Conservation (phyloP, 2,888 invertebrate species). For the Athrips mouffetella region DNA sequence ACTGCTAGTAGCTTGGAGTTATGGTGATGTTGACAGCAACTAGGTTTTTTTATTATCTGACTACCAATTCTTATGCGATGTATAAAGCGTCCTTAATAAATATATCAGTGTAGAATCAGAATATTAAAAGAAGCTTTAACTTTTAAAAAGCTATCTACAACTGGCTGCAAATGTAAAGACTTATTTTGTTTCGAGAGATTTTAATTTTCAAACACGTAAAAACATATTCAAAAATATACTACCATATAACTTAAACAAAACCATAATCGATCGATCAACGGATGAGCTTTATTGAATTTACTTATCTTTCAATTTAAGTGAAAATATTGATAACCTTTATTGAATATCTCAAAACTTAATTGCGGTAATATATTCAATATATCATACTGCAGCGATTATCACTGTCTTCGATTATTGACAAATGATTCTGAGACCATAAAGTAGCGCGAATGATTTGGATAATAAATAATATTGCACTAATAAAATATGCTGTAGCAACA, state of each 20-base stretch:
- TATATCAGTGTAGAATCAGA: not conserved
- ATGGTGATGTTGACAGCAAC: not conserved
- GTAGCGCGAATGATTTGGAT: not conserved
- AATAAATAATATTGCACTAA: not conserved
- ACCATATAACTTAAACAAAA: not conserved
- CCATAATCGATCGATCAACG: slow-evolving; percentile 14
- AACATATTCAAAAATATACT: not conserved
- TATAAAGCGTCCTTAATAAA: no score
- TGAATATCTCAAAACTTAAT: slow-evolving; percentile 9
- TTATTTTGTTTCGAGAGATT: no score
- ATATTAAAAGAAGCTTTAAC: no score
- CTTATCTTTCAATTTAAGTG: slow-evolving; percentile 14
- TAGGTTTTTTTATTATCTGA: not conserved
- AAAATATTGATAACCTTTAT: slow-evolving; percentile 9
- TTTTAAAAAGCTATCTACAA: no score
- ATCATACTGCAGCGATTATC: not conserved
- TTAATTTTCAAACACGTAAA: no score
- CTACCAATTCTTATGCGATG: no score
- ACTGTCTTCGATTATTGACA: slow-evolving; percentile 4
- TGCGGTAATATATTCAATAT: slow-evolving; percentile 8
- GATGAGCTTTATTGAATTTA: slow-evolving; percentile 9
- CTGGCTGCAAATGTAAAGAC: no score
- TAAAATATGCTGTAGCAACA: no score
- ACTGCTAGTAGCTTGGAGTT: no score
- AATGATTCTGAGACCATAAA: not conserved